Evolutionary conservation across 2,888 invertebrate genomes (phyloP).

Genomic region (Uropetala carovei): DNA sequence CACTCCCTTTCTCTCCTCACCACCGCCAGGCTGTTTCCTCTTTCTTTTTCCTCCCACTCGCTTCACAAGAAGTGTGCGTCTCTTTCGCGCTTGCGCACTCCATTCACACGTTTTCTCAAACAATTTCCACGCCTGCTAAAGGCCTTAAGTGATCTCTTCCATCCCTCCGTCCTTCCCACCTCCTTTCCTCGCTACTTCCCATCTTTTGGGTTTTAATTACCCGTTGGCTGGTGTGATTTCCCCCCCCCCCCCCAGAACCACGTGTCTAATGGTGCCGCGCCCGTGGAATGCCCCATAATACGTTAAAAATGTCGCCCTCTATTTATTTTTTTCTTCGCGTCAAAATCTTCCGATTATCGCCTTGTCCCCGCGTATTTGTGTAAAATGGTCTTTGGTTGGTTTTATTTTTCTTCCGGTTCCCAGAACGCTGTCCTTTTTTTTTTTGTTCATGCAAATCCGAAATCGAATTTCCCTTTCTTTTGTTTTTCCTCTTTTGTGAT

Average conservation of each 20-base stretch:
- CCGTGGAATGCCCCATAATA: neutral
- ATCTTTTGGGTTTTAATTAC: neutral
- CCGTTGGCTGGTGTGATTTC: neutral
- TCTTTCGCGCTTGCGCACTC: neutral
- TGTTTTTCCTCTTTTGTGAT: neutral
- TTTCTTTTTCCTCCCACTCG: neutral
- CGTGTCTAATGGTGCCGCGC: neutral
- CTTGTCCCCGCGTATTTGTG: neutral
- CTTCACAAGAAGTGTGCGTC: neutral
- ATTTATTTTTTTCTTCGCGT: neutral
- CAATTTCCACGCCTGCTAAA: neutral
- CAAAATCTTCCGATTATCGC: too few relatives aligned
- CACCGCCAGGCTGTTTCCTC: neutral
- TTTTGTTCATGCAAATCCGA: neutral
- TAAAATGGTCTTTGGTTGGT: neutral
- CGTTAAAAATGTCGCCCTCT: neutral
- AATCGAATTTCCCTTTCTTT: neutral
- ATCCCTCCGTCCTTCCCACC: neutral
- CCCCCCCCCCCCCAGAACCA: neutral
- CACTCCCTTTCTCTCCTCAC: neutral
- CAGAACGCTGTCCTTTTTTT: neutral
- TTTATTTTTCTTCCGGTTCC: neutral
- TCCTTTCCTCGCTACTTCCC: neutral
- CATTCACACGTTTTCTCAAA: constrained; percentile 32
- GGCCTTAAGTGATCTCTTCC: constrained; percentile 8